Conservation (phyloP, 1,140 invertebrate species). For the Sinella curviseta region DNA sequence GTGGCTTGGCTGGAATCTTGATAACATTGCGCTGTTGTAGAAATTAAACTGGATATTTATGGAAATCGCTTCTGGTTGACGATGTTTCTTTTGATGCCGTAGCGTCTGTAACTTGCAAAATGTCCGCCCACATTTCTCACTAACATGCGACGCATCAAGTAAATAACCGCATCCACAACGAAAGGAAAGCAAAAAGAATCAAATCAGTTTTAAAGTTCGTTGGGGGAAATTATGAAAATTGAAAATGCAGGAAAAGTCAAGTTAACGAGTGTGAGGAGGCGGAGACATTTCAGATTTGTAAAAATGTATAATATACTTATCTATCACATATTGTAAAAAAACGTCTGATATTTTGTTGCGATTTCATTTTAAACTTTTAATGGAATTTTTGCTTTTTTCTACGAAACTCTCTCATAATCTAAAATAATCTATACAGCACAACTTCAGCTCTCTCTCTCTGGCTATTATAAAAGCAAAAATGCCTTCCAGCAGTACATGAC, state of each 20-base stretch:
- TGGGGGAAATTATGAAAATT: too few species aligned
- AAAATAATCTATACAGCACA: background rate
- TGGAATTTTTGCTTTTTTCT: too few species aligned
- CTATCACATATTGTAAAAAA: too few species aligned
- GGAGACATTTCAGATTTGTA: too few species aligned
- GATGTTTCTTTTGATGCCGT: background rate
- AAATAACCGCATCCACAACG: background rate
- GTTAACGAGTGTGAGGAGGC: too few species aligned
- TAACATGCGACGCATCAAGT: background rate
- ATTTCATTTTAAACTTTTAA: too few species aligned
- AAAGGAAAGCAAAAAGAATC: background rate
- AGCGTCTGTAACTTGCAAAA: background rate
- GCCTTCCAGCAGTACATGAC: background rate
- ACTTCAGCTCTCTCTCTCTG: background rate
- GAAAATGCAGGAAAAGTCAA: too few species aligned
- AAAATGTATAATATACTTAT: too few species aligned
- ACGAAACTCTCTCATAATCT: too few species aligned
- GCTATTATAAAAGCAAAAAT: background rate
- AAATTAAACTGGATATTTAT: constrained; percentile 2
- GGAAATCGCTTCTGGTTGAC: constrained; percentile 1
- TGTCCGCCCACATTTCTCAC: constrained; percentile 3
- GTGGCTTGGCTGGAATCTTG: too few species aligned
- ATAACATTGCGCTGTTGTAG: too few species aligned
- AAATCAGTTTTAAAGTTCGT: background rate
- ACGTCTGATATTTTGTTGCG: too few species aligned